phyloP scores from a whole-genome alignment of 2,797 vertebrate genomes.

The Myotis myotis region DNA sequence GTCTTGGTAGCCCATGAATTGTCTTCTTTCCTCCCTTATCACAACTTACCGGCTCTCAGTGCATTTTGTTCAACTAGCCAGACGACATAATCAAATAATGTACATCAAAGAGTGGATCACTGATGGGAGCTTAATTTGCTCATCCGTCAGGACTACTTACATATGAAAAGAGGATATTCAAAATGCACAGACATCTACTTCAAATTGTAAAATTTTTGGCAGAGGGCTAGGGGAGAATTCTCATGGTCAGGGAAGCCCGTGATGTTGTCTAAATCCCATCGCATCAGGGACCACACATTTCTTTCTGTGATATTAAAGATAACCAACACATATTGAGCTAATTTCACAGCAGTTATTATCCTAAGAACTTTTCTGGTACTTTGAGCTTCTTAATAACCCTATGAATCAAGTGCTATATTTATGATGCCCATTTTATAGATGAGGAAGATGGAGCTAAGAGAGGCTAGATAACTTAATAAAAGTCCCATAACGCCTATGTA shows the following conservation, averaged over 20 bases:
- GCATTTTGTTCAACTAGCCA: not conserved
- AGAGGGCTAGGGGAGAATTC: not conserved
- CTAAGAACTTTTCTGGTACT: not conserved
- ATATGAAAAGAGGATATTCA: conserved; percentile 40
- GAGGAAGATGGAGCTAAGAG: not conserved
- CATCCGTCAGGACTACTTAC: not conserved
- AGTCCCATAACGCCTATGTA: not conserved
- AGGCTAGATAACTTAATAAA: not conserved
- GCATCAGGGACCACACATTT: not conserved
- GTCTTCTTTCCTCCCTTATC: not conserved
- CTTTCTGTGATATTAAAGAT: not conserved
- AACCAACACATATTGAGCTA: not conserved
- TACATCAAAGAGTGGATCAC: not conserved
- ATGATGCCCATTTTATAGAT: not conserved
- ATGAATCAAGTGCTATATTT: not conserved
- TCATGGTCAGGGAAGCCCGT: not conserved
- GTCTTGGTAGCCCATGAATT: not conserved
- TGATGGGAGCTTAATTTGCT: conserved; percentile 36
- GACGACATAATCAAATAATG: conserved; percentile 13
- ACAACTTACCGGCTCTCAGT: not conserved
- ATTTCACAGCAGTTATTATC: not conserved
- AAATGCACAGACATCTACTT: conserved; percentile 17
- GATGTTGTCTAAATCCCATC: not conserved
- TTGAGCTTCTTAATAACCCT: not conserved
- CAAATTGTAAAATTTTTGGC: conserved; percentile 24